Evolutionary conservation across 2,888 invertebrate species (phyloP), one percentile per base, ranked within the genome.

Genomic region (Amphipyra tragopoginis): DNA sequence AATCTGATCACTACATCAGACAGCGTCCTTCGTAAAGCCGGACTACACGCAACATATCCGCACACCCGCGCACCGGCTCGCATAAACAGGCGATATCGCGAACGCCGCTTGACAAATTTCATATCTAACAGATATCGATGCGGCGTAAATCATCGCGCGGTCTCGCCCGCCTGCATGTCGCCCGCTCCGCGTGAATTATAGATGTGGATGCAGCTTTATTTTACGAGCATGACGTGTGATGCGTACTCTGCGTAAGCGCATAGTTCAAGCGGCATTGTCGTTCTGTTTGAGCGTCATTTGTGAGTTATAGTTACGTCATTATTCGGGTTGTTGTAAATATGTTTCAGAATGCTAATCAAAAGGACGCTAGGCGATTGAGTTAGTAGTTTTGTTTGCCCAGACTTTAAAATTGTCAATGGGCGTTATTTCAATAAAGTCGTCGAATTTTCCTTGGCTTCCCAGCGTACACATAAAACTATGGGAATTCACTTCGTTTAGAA

Each of bases 51-150:
- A 63, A 42, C 65, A 65, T 59, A 69, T 72, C 56, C 62, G 53
- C 45, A 50, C 52, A 51, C 57, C 63, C 66, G 80, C 69, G 75
- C 87, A 80, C 89, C 82, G 80, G 75, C 79, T 69, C 87, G 91
- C 92, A 92, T 92, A 93, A 93, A 91, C 92, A 91, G 90, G 72
- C 82, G 74, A 73, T 86, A 86, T 85, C 85, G 82, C 79, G 71
- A 65, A 75, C 70, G 61, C 71, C 80, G 83, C 80, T 85, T 94
- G 93, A 93, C 93, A 93, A 93, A 93, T 93, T 90, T 86, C 91
- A 83, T 89, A 90, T 92, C 93, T 90, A 90, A 88, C 90, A 85
- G 90, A 90, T 92, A 92, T 93, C 92, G 93, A 91, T 84, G 87
- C 79, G 73, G 82, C 81, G 88, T 93, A 93, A 92, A 92, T 93